Base-by-base conservation (phyloP, 2,888 invertebrate genomes). In the Pelosia muscerda region DNA sequence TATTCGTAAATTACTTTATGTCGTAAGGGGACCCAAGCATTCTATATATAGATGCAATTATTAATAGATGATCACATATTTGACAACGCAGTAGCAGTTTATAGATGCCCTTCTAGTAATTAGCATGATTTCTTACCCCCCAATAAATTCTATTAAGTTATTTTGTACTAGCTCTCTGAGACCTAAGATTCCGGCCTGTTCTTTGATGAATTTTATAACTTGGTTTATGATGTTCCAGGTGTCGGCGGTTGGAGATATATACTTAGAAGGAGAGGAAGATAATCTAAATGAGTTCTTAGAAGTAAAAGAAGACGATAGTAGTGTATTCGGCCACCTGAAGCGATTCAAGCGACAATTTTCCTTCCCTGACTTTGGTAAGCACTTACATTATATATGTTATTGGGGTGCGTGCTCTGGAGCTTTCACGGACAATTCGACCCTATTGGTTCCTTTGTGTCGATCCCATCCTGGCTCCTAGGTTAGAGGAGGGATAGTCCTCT, bases 221-320 rank as follows among this genome's bases (percentile, higher is more conserved):
- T 26, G 15, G n/a, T 10, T 10, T 6, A 5, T 54, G 9, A 15
- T 22, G 1, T 93, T 92, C 28, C 89, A 94, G 94, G 87, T 84
- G 59, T 83, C 86, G 49, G 75, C 78, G n/a, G 86, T 86, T 0
- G 92, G 88, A 64, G 94, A 95, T 66, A 74, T 94, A 13, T 94
- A 93, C 72, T 90, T 87, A 91, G 94, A 94, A 72, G 92, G 90
- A 5, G 92, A 94, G 25, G 90, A 92, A 70, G 91, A 92, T 4
- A 81, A 86, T 1, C 86, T 88, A 0, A 90, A 92, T 28, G 94
- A 95, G 71, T 95, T 91, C 74, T 79, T 95, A 2, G 93, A 94
- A 77, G 92, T 94, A 8, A 92, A 91, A 57, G 79, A 84, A 2
- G 85, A 86, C 0, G 86, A 90, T 28, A 53, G 68, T 2, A 73